These are phyloP conservation scores for Pachliopta kotzebuea DNA, from an alignment of 2,888 invertebrate species.

Conservation along the genomic window DNA sequence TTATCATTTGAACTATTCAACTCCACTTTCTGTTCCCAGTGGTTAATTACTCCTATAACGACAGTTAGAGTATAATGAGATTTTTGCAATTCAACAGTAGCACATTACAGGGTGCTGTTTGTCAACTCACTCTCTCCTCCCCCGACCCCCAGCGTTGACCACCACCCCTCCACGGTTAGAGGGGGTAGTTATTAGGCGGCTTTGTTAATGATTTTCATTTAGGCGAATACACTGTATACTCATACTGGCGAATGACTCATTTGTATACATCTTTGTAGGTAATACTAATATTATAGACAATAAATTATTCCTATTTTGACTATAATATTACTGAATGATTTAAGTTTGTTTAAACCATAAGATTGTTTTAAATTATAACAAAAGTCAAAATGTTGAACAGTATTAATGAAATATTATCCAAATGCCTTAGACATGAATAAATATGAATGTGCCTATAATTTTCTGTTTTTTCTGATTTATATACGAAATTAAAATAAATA, in stretches of 20 bases:
- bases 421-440: too few relatives aligned
- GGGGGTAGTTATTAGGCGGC: constrained; percentile 61
- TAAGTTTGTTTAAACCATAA: too few relatives aligned
- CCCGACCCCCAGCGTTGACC: constrained; percentile 34
- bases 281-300: background rate
- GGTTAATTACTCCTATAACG: constrained; percentile 79
- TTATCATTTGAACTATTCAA: constrained; percentile 40
- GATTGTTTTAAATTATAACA: too few relatives aligned
- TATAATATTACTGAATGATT: too few relatives aligned
- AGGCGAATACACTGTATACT: constrained; percentile 41
- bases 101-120: constrained; percentile 73
- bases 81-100: constrained; percentile 79
- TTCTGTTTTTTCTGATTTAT: too few relatives aligned
- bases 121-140: constrained; percentile 46
- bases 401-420: too few relatives aligned
- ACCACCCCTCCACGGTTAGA: constrained; percentile 34
- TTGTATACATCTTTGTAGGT: constrained; percentile 6
- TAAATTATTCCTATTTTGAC: too few relatives aligned
- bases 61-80: constrained; percentile 79
- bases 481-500: too few relatives aligned
- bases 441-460: too few relatives aligned
- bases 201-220: constrained; percentile 69
- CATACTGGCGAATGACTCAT: constrained; percentile 20
- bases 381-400: too few relatives aligned
- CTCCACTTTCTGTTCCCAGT: constrained; percentile 42